A percentile compares a stretch with the other conserved stretches of the same genome.
These are phyloP conservation scores for Lineus longissimus DNA, from an alignment of 1,140 invertebrate genomes.

Conservation along the genomic window DNA sequence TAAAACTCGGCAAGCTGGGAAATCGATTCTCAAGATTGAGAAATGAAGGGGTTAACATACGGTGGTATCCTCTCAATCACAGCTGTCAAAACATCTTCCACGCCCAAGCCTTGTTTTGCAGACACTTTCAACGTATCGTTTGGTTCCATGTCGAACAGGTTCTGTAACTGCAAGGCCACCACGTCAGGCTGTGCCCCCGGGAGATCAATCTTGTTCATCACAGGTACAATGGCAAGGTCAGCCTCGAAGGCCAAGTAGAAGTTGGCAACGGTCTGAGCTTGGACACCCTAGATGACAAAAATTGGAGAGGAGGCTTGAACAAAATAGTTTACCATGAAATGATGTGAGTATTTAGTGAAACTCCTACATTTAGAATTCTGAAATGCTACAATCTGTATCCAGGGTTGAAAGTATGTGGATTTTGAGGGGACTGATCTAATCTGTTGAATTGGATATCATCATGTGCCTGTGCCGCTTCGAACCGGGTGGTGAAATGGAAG, in stretches of 20 bases:
- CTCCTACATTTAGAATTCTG: too few species aligned
- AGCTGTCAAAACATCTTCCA: conserved; percentile 71
- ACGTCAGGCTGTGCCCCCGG: conserved; percentile 81
- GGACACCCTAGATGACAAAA: conserved; percentile 66
- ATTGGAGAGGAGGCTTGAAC: too few species aligned
- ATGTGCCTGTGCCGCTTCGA: too few species aligned
- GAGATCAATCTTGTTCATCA: conserved; percentile 95
- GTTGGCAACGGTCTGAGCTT: conserved; percentile 97
- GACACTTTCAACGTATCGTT: conserved; percentile 65
- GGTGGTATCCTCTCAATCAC: conserved; percentile 76
- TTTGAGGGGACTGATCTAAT: too few species aligned
- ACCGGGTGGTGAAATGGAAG: too few species aligned
- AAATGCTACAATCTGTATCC: too few species aligned
- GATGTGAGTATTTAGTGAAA: too few species aligned
- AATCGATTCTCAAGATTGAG: too few species aligned
- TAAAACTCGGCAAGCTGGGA: too few species aligned
- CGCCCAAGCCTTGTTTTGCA: conserved; percentile 75
- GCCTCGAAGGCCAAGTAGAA: conserved; percentile 86
- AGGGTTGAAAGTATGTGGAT: too few species aligned
- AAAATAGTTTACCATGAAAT: neutral
- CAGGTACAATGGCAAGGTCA: conserved; percentile 81
- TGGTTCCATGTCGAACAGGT: conserved; percentile 78
- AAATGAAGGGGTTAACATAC: too few species aligned
- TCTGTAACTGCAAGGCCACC: conserved; percentile 73
- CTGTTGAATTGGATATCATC: too few species aligned